Conservation (phyloP, 2,797 vertebrate species). For the Cyclopterus lumpus region DNA sequence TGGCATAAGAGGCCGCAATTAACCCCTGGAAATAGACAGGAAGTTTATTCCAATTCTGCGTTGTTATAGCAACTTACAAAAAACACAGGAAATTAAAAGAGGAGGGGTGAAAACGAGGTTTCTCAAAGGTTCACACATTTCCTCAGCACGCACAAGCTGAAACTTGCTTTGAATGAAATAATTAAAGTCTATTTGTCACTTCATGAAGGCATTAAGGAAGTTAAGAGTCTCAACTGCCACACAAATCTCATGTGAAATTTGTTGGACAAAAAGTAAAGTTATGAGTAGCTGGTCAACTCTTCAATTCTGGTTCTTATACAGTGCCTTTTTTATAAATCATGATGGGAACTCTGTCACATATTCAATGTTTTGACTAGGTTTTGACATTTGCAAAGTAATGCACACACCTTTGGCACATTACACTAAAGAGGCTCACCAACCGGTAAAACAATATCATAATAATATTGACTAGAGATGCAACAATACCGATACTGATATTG, state of each 20-base stretch:
- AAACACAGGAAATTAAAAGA: conserved; percentile 71
- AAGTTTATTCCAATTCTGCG: conserved; percentile 65
- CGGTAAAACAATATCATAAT: background rate
- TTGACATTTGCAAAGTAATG: background rate
- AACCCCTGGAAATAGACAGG: conserved; percentile 65
- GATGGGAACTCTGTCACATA: background rate
- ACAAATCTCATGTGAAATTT: background rate
- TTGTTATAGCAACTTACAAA: conserved; percentile 72
- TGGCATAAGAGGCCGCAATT: conserved; percentile 44
- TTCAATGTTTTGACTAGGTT: background rate
- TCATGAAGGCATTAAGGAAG: background rate
- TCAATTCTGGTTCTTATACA: background rate
- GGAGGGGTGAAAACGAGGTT: conserved; percentile 57
- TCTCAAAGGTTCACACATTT: conserved; percentile 55
- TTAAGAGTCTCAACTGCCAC: background rate
- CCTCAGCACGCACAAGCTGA: conserved; percentile 35
- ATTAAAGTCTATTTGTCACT: conserved; percentile 21
- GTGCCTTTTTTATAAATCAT: background rate
- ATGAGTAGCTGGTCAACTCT: background rate
- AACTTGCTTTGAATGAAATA: conserved; percentile 42
- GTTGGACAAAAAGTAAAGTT: background rate
- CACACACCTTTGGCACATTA: background rate
- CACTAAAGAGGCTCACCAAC: background rate
- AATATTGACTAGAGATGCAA: too few relatives aligned
- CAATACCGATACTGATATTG: too few relatives aligned